Evolutionary conservation across 2,888 invertebrate species (phyloP).

Genomic region (Slavum lentiscoides): DNA sequence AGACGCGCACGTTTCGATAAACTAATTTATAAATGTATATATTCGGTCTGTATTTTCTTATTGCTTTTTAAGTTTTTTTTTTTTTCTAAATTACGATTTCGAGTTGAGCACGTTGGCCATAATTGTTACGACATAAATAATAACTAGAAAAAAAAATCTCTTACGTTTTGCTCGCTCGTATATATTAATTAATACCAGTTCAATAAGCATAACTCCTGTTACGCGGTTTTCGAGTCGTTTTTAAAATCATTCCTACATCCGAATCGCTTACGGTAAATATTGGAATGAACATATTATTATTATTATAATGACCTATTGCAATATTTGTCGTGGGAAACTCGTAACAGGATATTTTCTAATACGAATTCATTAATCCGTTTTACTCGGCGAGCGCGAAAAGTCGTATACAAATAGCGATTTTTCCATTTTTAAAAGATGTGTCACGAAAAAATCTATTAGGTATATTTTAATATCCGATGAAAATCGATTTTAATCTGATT

Average conservation of each 20-base stretch:
- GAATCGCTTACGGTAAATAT: neutral
- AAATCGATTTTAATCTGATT: too few species aligned
- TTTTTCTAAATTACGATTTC: neutral
- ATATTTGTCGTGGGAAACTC: neutral
- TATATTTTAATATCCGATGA: too few species aligned
- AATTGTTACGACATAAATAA: too few species aligned
- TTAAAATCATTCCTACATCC: neutral
- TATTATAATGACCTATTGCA: neutral
- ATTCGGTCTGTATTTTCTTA: too few species aligned
- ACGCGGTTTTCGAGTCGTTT: neutral
- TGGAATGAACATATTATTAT: neutral
- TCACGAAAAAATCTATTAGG: too few species aligned
- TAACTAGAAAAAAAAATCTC: too few species aligned
- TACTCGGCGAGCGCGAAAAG: neutral
- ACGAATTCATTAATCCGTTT: neutral
- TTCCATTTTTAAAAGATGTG: too few species aligned
- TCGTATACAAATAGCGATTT: too few species aligned
- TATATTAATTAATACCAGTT: neutral
- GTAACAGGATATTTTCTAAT: neutral
- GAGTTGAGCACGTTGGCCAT: too few species aligned
- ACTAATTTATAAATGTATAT: too few species aligned
- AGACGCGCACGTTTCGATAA: too few species aligned
- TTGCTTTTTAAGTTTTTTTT: neutral
- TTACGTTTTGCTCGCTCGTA: too few species aligned
- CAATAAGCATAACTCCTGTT: neutral